A percentile compares a stretch with the other conserved stretches of the same genome.
These are phyloP conservation scores for Triplophysa rosa DNA, from an alignment of 2,113 vertebrate genomes.

Conservation along the genomic window DNA sequence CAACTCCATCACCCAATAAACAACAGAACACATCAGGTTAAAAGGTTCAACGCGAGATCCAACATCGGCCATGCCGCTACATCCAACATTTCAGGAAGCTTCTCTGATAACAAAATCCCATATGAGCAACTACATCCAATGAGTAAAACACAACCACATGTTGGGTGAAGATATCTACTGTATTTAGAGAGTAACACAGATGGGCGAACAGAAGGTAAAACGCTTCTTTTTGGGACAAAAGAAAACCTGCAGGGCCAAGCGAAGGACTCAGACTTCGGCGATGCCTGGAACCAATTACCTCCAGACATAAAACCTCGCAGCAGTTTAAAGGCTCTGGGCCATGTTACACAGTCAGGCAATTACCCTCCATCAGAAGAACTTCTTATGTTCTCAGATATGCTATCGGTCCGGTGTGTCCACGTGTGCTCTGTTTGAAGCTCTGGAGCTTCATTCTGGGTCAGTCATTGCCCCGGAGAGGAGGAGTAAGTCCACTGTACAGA, in stretches of 20 bases:
- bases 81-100: background rate
- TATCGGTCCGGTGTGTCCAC: constrained; percentile 4
- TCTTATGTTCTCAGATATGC: constrained; percentile 38
- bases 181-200: constrained; percentile 2
- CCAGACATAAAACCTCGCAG: constrained; percentile 36
- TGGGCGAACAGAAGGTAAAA: constrained; percentile 24
- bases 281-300: constrained; percentile 50
- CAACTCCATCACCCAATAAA: background rate
- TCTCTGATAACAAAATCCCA: background rate
- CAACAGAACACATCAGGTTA: constrained; percentile 16
- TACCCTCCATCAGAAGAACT: constrained; percentile 48
- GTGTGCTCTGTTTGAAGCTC: constrained; percentile 20
- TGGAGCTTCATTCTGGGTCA: background rate
- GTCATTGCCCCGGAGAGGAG: background rate
- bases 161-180: background rate
- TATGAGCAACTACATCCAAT: background rate
- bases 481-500: no score
- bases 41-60: background rate
- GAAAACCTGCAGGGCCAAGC: constrained; percentile 31
- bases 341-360: constrained; percentile 40
- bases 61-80: constrained; percentile 5
- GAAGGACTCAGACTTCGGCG: background rate
- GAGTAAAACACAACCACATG: constrained; percentile 36
- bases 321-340: constrained; percentile 29
- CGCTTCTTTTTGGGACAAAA: constrained; percentile 29